Evolutionary conservation across 2,888 invertebrate genomes (phyloP).

Genomic region (Adelphocoris suturalis): DNA sequence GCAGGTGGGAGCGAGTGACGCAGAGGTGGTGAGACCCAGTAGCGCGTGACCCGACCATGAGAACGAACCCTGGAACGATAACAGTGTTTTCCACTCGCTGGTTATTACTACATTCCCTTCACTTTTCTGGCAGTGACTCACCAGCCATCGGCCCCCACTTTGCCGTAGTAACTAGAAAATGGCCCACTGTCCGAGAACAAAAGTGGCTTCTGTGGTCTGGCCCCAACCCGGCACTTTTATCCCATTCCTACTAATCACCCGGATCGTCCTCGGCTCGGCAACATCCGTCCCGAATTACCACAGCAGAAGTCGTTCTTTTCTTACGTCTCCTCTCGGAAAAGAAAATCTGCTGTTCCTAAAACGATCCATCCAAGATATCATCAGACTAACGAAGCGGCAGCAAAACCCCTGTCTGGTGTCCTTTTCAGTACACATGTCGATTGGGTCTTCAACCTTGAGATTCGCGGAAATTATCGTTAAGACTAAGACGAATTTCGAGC

Average conservation of each 20-base stretch:
- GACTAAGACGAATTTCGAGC: too few species aligned
- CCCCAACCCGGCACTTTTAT: neutral
- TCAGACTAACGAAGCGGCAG: neutral
- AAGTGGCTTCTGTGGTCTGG: constrained; percentile 47
- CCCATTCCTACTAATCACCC: neutral
- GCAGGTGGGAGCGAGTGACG: constrained; percentile 26
- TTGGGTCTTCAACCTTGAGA: too few species aligned
- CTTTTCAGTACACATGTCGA: too few species aligned
- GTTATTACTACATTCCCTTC: constrained; percentile 51
- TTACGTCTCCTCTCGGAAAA: neutral
- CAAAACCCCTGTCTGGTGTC: too few species aligned
- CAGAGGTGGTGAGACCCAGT: constrained; percentile 14
- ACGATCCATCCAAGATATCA: neutral
- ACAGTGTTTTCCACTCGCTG: constrained; percentile 36
- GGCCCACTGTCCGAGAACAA: constrained; percentile 32
- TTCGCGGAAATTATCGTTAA: too few species aligned
- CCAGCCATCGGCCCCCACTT: neutral
- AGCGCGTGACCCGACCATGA: constrained; percentile 54
- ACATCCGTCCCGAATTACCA: constrained; percentile 26
- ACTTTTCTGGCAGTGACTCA: constrained; percentile 27
- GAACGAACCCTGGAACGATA: constrained; percentile 10
- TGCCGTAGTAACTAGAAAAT: constrained; percentile 23
- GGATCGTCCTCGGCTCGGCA: neutral
- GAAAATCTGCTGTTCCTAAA: neutral
- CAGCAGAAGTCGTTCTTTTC: neutral